A percentile compares a stretch with the other conserved stretches of the same genome.
phyloP scores from a whole-genome alignment of 1,140 invertebrate species.

The Chlorops oryzae region DNA sequence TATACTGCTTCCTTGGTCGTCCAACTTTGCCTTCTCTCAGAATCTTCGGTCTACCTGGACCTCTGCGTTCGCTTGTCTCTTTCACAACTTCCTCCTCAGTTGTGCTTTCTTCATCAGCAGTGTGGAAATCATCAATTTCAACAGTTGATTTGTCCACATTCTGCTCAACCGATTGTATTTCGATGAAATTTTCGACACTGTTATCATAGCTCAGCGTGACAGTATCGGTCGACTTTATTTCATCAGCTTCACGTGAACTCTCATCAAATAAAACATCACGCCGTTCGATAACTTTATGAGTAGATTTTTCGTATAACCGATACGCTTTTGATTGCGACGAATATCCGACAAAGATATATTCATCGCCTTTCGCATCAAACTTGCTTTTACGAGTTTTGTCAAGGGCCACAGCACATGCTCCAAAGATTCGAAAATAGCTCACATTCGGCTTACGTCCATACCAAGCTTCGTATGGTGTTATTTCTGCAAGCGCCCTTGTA shows the following conservation, averaged over 20 bases:
- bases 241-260: background rate
- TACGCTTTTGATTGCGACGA: conserved; percentile 4
- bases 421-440: conserved; percentile 26
- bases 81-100: no score
- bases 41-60: no score
- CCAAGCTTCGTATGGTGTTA: conserved; percentile 39
- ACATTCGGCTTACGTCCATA: conserved; percentile 25
- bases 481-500: conserved; percentile 20
- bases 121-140: no score
- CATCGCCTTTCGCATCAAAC: conserved; percentile 2
- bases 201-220: no score
- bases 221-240: no score
- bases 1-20: conserved; percentile 9
- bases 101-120: no score
- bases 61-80: no score
- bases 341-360: conserved; percentile 12
- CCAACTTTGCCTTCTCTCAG: conserved; percentile 5
- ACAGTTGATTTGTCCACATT: no score
- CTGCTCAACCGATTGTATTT: no score
- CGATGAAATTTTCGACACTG: no score
- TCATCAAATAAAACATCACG: conserved; percentile 13
- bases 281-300: background rate
- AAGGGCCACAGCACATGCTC: conserved; percentile 17
- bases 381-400: conserved; percentile 3
- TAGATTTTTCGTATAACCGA: conserved; percentile 7